Evolutionary conservation across 1,140 invertebrate species (phyloP), one percentile per base, ranked within the genome.

Genomic region (Brachystomella parvula): DNA sequence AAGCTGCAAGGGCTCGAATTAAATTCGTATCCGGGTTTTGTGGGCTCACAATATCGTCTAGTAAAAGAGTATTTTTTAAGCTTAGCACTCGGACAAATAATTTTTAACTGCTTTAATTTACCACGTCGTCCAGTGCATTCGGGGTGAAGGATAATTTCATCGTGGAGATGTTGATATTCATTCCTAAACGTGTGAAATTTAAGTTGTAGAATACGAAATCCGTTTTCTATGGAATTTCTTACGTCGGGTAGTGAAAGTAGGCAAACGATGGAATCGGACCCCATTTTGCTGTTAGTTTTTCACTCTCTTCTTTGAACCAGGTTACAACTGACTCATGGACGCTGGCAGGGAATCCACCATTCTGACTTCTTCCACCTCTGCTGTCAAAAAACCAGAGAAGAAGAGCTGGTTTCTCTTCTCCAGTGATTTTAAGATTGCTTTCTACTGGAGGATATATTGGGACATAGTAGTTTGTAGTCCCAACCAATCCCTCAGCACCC

Each of bases 181-280:
- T 39, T 47, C 35, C 65, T 66, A 53, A n/a, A 59, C 32, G 49
- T 21, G 29, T 24, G 12, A 31, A 60, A 31, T 39, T 31, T 15
- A 31, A 44, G 15, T 47, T 60, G 26, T 28, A 17, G n/a, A 57
- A 3, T 24, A 17, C 6, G 19, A 53, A 9, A 31, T 2, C 12
- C 17, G 6, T 19, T 21, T 28, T 29, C 21, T 28, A 28, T 63
- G 12, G 12, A 3, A 56, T 39, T 19, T 9, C 3, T 61, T 61
- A 66, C 66, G 66, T 68, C 9, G 66, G 66, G 29, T 64, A 64
- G 33, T 68, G 66, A 30, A 68, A 63, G 58, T 58, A 68, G 1
- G 62, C 66, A n/a, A 57, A 44, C 2, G 66, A 39, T 1, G 66
- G 66, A 19, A 67, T 57, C 3, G 44, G 60, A 21, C 66, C 66